phyloP scores from a whole-genome alignment of 2,888 invertebrate genomes.

The Opisthograptis luteolata region DNA sequence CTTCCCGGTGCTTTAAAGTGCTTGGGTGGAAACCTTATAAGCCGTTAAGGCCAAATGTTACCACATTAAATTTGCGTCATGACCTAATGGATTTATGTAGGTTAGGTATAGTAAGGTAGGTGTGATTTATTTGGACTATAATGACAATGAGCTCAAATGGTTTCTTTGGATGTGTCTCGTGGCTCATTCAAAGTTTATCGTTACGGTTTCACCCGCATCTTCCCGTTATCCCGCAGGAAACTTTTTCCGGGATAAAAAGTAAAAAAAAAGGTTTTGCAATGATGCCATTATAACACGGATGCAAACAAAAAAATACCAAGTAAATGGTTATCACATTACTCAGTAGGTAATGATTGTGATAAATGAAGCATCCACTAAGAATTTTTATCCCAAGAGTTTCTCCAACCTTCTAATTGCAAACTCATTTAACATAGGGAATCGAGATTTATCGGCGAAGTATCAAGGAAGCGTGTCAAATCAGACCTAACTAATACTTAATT shows the following conservation, averaged over 20 bases:
- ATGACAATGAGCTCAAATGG: background rate
- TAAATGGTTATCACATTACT: no score
- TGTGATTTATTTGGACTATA: constrained; percentile 13
- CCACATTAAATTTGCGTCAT: constrained; percentile 37
- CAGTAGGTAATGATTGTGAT: background rate
- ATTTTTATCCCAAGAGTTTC: background rate
- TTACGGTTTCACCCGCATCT: no score
- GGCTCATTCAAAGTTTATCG: no score
- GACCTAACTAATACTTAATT: constrained; percentile 23
- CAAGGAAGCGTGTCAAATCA: constrained; percentile 26
- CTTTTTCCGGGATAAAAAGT: no score
- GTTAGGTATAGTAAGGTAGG: constrained; percentile 13
- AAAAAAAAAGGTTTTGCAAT: no score
- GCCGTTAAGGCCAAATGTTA: constrained; percentile 39
- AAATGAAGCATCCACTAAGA: background rate
- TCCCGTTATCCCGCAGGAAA: no score
- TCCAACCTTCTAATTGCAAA: constrained; percentile 14
- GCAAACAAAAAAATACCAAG: no score
- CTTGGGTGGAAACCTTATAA: constrained; percentile 38
- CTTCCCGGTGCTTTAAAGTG: constrained; percentile 30
- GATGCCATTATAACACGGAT: no score
- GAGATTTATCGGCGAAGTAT: constrained; percentile 9
- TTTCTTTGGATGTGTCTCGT: background rate
- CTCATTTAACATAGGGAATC: constrained; percentile 8
- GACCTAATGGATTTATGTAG: constrained; percentile 36